Evolutionary conservation across 92 coral and sea anemone species (phyloP), one percentile per base, ranked within the genome.

Genomic region (Ricordea florida): DNA sequence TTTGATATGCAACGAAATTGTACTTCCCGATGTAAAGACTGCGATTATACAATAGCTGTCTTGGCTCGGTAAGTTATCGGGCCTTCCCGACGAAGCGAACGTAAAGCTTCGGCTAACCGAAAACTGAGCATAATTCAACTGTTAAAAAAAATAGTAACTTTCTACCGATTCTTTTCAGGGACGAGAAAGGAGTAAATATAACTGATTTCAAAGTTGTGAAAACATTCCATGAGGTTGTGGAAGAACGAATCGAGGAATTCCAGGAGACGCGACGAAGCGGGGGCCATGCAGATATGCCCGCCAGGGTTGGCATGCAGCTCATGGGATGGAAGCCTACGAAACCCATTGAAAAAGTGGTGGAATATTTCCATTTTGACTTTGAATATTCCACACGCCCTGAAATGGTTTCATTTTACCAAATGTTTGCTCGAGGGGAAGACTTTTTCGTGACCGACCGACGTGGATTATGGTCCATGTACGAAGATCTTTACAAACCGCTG

Each of bases 291-390:
- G 89, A 78, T 55, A 18, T 81, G 16, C 73, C 85, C 0, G 51
- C 72, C 10, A 51, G 82, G 16, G 66, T 66, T 48, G 87, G 87
- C 2, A 33, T 87, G 30, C 55, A 63, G 22, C 24, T 71, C 34
- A 46, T 77, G 15, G 92, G 96, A 21, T 85, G 90, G 90, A 67
- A 67, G 3, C 76, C 83, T 7, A 42, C 23, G n/a, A 79, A 36
- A 15, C 72, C 83, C 7, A 72, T 80, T n/a, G 76, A 81, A 32
- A 55, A 55, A 18, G 90, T 72, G 6, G 73, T 86, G 28, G 96
- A 90, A 21, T 86, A 79, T 33, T 53, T 69, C 15, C 44, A 38
- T 26, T 60, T 79, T 20, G 89, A 90, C 64, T 90, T 81, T 50
- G 96, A 90, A 24, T 73, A 44, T 43, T 81, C 70, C 0, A 48